A percentile compares a stretch with the other conserved stretches of the same genome.
Conservation (phyloP, 2,113 vertebrate species). For the Ciconia boyciana region DNA sequence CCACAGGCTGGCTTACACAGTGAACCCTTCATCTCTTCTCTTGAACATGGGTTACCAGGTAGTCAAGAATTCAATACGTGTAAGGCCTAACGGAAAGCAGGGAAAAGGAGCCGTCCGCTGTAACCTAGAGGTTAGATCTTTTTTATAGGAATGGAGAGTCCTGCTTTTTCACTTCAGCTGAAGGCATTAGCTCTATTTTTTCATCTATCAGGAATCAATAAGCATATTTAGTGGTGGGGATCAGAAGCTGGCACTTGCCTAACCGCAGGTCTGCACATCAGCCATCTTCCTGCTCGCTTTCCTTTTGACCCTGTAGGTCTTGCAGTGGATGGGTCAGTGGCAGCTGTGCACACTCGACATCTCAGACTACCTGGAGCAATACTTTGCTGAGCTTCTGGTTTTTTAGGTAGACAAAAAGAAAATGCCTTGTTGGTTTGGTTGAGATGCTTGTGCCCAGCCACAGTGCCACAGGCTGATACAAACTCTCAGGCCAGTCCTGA, state of each 20-base stretch:
- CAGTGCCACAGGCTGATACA: neutral
- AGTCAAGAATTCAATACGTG: fast-evolving
- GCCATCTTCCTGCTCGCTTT: neutral
- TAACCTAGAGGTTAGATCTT: neutral
- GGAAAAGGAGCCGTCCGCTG: neutral
- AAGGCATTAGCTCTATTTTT: neutral
- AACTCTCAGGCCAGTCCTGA: neutral
- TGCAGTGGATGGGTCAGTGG: neutral
- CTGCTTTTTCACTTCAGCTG: neutral
- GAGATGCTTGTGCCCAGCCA: neutral
- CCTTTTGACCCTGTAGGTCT: neutral
- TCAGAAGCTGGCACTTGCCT: neutral
- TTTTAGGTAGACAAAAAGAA: neutral
- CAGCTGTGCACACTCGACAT: neutral
- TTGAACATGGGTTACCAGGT: neutral
- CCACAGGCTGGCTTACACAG: neutral
- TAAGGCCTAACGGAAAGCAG: neutral
- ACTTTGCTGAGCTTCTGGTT: neutral
- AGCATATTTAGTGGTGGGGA: neutral
- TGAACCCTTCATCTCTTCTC: neutral
- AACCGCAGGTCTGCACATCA: neutral
- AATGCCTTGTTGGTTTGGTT: neutral
- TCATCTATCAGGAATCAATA: neutral
- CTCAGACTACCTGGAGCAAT: neutral
- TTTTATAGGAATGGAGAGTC: neutral